phyloP scores from a whole-genome alignment of 2,113 vertebrate genomes.

The Excalfactoria chinensis region DNA sequence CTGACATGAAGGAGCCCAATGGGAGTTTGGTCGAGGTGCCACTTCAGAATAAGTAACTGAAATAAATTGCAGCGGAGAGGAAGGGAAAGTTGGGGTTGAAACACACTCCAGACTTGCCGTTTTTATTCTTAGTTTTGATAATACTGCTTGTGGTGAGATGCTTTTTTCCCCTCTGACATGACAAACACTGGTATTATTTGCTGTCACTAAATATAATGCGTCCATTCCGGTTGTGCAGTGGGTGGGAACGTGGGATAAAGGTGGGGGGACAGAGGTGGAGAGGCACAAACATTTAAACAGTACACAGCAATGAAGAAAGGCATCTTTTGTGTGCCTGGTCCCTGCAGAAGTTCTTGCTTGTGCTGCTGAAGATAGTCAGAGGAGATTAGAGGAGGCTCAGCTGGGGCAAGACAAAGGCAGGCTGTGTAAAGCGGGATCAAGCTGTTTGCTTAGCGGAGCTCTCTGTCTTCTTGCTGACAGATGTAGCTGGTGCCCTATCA shows the following conservation, averaged over 20 bases:
- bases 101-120: neutral
- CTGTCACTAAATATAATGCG: neutral
- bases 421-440: constrained; percentile 73
- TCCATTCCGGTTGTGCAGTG: constrained; percentile 30
- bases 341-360: constrained; percentile 69
- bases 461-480: constrained; percentile 77
- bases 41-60: neutral
- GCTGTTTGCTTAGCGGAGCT: constrained; percentile 74
- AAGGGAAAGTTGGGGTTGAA: neutral
- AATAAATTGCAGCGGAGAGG: neutral
- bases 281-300: constrained; percentile 71
- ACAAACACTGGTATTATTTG: neutral
- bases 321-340: constrained; percentile 69
- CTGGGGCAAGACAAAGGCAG: constrained; percentile 72
- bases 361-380: constrained; percentile 69
- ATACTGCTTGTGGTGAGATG: neutral
- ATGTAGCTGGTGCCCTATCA: constrained; percentile 74
- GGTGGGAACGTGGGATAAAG: constrained; percentile 19
- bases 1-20: neutral
- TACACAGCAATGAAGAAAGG: constrained; percentile 61
- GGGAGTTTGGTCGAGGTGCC: neutral
- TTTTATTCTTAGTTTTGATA: neutral
- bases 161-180: neutral
- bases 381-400: constrained; percentile 73
- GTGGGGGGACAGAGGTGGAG: constrained; percentile 24